These are phyloP conservation scores for Macrophya annulata DNA, from an alignment of 2,888 invertebrate genomes.

Conservation along the genomic window DNA sequence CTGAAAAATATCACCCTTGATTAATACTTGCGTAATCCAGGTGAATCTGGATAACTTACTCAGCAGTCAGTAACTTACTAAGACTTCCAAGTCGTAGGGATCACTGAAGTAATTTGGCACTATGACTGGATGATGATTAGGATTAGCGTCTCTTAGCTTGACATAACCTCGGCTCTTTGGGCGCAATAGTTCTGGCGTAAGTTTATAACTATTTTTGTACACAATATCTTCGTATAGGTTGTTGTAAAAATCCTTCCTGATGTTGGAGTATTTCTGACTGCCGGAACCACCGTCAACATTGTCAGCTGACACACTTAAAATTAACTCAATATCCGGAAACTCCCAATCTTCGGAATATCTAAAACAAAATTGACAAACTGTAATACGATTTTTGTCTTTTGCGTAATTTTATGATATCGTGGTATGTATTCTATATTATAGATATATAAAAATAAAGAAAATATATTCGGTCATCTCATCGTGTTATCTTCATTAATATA, in stretches of 20 bases:
- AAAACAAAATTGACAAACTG: slow-evolving; percentile 13
- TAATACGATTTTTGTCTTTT: background rate
- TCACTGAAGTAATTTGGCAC: slow-evolving; percentile 93
- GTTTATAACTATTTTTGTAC: slow-evolving; percentile 85
- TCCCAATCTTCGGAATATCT: slow-evolving; percentile 82
- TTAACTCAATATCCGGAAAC: slow-evolving; percentile 89
- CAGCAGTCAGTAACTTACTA: slow-evolving; percentile 82
- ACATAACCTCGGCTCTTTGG: slow-evolving; percentile 88
- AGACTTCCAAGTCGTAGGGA: slow-evolving; percentile 82
- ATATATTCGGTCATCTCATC: background rate
- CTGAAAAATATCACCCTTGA: slow-evolving; percentile 77
- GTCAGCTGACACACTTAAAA: slow-evolving; percentile 88
- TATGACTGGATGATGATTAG: slow-evolving; percentile 89
- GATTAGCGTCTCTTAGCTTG: slow-evolving; percentile 85
- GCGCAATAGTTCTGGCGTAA: slow-evolving; percentile 86
- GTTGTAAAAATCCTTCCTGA: slow-evolving; percentile 86
- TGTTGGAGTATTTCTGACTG: slow-evolving; percentile 86
- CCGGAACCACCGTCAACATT: slow-evolving; percentile 87
- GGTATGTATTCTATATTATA: too few species aligned
- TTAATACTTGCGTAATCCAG: background rate
- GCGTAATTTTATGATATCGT: background rate
- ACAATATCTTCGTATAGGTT: slow-evolving; percentile 87
- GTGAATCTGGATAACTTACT: background rate
- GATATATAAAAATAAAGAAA: background rate
- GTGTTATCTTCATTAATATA: background rate